These are phyloP conservation scores for Enteromius anoplus DNA, from an alignment of 2,797 vertebrate genomes.

Conservation along the genomic window DNA sequence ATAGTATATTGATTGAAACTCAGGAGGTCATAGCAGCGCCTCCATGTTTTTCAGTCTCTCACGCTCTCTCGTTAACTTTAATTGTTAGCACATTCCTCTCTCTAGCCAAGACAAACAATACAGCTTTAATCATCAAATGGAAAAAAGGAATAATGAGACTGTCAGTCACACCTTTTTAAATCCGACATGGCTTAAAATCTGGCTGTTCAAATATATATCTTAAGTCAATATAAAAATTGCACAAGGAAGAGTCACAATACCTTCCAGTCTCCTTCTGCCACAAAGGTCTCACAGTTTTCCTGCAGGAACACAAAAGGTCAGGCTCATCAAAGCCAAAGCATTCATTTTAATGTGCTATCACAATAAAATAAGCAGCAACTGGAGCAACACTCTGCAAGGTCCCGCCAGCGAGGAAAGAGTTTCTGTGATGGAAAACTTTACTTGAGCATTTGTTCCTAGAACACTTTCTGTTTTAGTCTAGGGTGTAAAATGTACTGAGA, in stretches of 20 bases:
- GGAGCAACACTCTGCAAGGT: constrained; percentile 39
- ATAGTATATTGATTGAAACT: constrained; percentile 7
- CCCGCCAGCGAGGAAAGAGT: neutral
- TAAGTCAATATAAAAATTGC: neutral
- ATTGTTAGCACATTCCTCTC: constrained; percentile 5
- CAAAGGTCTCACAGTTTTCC: constrained; percentile 81
- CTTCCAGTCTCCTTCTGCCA: constrained; percentile 81
- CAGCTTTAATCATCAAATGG: constrained; percentile 6
- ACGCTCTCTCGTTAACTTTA: neutral
- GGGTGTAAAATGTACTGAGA: constrained; percentile 5
- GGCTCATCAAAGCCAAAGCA: constrained; percentile 30
- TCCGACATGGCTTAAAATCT: neutral
- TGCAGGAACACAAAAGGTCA: constrained; percentile 61
- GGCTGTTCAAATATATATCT: neutral
- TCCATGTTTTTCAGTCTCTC: neutral
- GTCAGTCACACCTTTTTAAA: neutral
- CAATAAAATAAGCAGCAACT: neutral
- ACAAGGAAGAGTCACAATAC: constrained; percentile 65
- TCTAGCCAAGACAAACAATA: neutral
- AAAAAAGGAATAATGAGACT: neutral
- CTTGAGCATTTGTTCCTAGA: neutral
- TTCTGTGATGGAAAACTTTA: constrained; percentile 16
- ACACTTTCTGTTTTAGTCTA: neutral
- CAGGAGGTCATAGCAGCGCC: neutral
- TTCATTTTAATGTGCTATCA: neutral